These are phyloP conservation scores for Metallyticus violacea DNA, from an alignment of 2,888 invertebrate species.

Conservation along the genomic window DNA sequence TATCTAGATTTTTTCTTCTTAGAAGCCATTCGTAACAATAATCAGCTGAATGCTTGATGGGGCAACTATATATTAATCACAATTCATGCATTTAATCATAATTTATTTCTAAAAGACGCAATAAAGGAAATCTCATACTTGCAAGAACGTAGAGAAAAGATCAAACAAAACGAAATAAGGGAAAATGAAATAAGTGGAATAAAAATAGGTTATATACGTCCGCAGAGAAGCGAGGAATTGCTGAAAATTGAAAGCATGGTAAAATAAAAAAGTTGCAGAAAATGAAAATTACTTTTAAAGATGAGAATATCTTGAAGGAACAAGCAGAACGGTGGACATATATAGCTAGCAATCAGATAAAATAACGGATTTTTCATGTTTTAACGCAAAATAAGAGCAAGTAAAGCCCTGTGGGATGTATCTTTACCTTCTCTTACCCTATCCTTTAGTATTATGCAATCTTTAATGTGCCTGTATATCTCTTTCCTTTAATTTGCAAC, in stretches of 20 bases:
- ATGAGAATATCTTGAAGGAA: neutral
- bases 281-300: neutral
- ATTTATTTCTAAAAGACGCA: too few relatives aligned
- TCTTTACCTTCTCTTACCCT: neutral
- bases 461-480: too few relatives aligned
- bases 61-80: too few relatives aligned
- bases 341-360: neutral
- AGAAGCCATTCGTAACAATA: too few relatives aligned
- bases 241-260: neutral
- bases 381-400: neutral
- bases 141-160: neutral
- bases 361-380: neutral
- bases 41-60: too few relatives aligned
- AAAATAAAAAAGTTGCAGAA: neutral
- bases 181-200: neutral
- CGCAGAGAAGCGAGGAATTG: neutral
- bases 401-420: neutral
- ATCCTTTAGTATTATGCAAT: too few relatives aligned
- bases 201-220: neutral
- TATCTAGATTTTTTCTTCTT: too few relatives aligned
- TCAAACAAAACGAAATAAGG: neutral
- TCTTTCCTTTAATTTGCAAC: too few relatives aligned
- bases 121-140: neutral
- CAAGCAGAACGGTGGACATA: neutral
- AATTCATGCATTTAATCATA: too few relatives aligned